Conservation (phyloP, 2,797 vertebrate genomes). For the Tarsius wallacei region DNA sequence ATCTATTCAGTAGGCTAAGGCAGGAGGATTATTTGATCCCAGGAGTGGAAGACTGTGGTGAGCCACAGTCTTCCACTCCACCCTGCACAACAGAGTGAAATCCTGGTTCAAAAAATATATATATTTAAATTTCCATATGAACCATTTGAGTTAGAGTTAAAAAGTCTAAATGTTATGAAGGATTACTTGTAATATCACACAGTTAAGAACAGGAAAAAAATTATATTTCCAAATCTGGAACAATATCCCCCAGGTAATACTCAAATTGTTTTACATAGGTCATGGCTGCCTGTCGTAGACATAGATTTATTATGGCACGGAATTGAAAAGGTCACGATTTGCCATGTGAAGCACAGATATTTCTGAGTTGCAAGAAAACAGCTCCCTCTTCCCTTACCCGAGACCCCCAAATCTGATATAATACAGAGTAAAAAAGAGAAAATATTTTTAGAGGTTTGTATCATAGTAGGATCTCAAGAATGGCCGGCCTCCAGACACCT, state of each 20-base stretch:
- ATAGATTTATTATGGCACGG: not conserved
- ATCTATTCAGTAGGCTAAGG: too few species aligned
- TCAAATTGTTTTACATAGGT: not conserved
- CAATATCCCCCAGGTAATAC: not conserved
- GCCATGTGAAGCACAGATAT: not conserved
- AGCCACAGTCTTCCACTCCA: too few species aligned
- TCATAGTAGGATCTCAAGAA: not conserved
- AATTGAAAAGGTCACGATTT: too few species aligned
- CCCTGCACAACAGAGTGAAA: too few species aligned
- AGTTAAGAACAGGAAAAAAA: not conserved
- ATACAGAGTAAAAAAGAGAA: not conserved
- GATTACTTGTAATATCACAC: not conserved
- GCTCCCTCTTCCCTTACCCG: not conserved
- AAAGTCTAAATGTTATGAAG: not conserved
- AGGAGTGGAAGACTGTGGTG: too few species aligned
- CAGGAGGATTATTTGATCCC: too few species aligned
- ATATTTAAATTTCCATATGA: not conserved
- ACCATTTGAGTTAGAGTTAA: not conserved
- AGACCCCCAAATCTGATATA: not conserved
- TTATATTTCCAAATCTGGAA: not conserved
- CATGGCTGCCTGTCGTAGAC: not conserved
- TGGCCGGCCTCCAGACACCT: accelerated
- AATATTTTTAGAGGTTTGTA: not conserved
- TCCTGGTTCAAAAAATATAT: too few species aligned
- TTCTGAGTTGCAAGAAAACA: not conserved